Base-by-base conservation (phyloP, 2,797 vertebrate genomes). In the Rhadinocentrus ornatus region DNA sequence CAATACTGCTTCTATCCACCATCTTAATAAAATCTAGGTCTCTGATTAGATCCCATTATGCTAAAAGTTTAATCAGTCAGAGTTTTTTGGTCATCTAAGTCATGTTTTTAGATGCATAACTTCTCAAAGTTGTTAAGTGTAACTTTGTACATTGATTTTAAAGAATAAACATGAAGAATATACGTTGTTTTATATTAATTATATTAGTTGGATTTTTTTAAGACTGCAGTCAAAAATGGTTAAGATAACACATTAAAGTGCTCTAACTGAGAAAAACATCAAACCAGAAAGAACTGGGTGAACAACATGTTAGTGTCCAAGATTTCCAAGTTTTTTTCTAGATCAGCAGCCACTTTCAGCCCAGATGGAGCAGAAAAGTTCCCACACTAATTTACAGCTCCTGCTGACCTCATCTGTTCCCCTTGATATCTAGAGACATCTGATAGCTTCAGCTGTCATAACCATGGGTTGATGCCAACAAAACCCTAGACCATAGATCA, bases 391-490 rank as follows among this genome's bases (percentile, higher is more conserved):
- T 50, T 50, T 12, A 50, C 32, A 20, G 27, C 29, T 55, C 27
- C 54, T 37, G 11, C 56, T 59, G 54, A 37, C 37, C 54, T 56
- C 54, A 56, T 56, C 54, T 37, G n/a, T 34, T 59, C 56, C 56
- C 16, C 56, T 24, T 22, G n/a, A 37, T 37, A 59, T 37, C 56
- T 24, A 13, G 32, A 37, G 32, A 59, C 56, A 59, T 59, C 57
- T 26, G 57, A 35, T 59, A 39, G 5, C 34, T 59, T 59, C 29
- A 62, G n/a, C 60, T 48, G 20, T 52, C 13, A 63, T 16, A 50
- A 52, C 18, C 20, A 37, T 57, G 55, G 57, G 57, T 37, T 35
- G 57, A 37, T 24, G 34, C 56, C 34, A 26, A 39, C 34, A 39
- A n/a, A 59, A 59, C 24, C 57, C 18, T 10, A 59, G 34, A 39